These are phyloP conservation scores for Homalodisca vitripennis DNA, from an alignment of 1,140 invertebrate genomes.

Conservation along the genomic window DNA sequence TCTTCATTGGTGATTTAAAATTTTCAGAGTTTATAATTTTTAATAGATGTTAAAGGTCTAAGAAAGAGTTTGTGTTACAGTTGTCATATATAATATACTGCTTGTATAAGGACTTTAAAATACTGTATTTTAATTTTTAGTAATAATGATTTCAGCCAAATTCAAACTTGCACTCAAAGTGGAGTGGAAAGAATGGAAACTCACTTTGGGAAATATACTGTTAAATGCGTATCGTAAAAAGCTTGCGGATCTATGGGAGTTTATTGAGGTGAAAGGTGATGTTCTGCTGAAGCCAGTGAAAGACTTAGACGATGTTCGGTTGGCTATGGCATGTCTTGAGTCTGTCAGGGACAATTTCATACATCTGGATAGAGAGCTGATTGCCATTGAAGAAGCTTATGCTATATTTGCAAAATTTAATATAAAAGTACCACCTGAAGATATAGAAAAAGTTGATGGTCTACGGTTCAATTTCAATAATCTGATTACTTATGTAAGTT, in stretches of 20 bases:
- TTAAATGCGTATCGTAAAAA: conserved; percentile 61
- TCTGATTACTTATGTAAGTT: conserved; percentile 65
- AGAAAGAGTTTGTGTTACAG: too few species aligned
- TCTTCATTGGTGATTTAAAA: too few species aligned
- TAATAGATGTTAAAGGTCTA: too few species aligned
- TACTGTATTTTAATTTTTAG: too few species aligned
- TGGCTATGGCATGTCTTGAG: conserved; percentile 73
- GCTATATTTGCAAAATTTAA: conserved; percentile 67
- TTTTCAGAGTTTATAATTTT: too few species aligned
- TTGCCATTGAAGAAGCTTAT: conserved; percentile 78
- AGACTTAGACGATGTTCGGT: conserved; percentile 69
- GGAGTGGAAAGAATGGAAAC: conserved; percentile 74
- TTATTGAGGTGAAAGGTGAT: conserved; percentile 67
- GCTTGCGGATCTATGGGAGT: conserved; percentile 61
- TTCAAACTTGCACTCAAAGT: conserved; percentile 65
- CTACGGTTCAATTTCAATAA: conserved; percentile 74
- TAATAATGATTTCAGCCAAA: conserved; percentile 58
- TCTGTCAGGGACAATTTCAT: conserved; percentile 61
- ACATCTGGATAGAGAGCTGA: conserved; percentile 70
- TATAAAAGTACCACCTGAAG: conserved; percentile 71
- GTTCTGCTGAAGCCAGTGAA: conserved; percentile 57
- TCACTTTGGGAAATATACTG: conserved; percentile 59
- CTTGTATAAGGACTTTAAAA: too few species aligned
- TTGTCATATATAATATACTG: too few species aligned
- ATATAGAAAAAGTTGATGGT: conserved; percentile 74